Evolutionary conservation across 2,113 vertebrate genomes (phyloP).

Genomic region (Anoura caudifer): DNA sequence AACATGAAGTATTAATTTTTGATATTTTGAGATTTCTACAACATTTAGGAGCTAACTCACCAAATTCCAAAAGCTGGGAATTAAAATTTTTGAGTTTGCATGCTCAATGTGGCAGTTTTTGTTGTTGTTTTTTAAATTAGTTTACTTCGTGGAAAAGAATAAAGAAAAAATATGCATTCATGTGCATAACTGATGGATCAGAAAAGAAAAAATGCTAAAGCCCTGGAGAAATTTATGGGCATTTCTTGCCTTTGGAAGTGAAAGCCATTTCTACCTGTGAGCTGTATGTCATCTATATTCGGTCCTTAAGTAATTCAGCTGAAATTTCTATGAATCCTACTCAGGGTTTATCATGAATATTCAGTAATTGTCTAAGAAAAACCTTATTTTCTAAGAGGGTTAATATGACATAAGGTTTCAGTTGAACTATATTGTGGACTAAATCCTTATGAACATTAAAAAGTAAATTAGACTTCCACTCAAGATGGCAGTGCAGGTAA

Average conservation of each 20-base stretch:
- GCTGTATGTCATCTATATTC: not conserved
- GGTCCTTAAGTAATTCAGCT: not conserved
- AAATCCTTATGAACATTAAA: not conserved
- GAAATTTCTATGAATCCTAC: not conserved
- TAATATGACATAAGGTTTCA: not conserved
- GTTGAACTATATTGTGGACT: not conserved
- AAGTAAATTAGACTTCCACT: too few species aligned
- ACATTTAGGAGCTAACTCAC: not conserved
- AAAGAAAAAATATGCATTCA: not conserved
- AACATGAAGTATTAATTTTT: not conserved
- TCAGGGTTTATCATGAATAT: not conserved
- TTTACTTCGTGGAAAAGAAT: not conserved
- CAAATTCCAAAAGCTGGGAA: not conserved
- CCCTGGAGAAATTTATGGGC: not conserved
- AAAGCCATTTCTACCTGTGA: not conserved
- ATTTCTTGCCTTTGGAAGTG: not conserved
- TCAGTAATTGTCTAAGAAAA: not conserved
- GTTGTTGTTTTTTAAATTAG: not conserved
- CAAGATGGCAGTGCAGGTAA: too few species aligned
- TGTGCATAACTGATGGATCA: not conserved
- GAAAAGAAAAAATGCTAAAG: not conserved
- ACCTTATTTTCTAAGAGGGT: not conserved
- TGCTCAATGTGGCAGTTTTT: not conserved
- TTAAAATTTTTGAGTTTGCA: not conserved
- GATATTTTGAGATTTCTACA: not conserved